Evolutionary conservation across 2,113 vertebrate genomes (phyloP).

Genomic region (Sapayoa aenigma): DNA sequence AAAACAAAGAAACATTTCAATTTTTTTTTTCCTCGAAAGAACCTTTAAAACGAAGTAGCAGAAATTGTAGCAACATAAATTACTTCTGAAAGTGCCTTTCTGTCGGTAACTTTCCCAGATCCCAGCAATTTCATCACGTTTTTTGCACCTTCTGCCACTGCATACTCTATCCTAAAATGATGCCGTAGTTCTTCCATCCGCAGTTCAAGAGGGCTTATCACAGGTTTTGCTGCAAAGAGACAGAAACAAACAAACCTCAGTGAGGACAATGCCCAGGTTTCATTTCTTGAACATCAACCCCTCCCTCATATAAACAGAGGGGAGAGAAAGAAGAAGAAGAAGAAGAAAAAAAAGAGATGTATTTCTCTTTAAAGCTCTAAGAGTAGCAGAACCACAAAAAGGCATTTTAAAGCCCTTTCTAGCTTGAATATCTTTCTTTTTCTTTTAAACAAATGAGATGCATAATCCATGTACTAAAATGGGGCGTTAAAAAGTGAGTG

Average conservation of each 20-base stretch:
- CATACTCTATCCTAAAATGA: conserved; percentile 97
- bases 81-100: conserved; percentile 96
- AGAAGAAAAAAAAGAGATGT: too few species aligned
- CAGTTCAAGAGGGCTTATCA: conserved; percentile 96
- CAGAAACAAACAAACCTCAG: conserved; percentile 16
- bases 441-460: not conserved
- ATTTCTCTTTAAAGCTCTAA: not conserved
- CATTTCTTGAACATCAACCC: not conserved
- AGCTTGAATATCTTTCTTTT: not conserved
- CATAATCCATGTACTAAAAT: not conserved
- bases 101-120: conserved; percentile 94
- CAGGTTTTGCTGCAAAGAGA: conserved; percentile 86
- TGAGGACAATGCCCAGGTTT: not conserved
- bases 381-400: not conserved
- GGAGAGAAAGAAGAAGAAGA: not conserved
- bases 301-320: not conserved
- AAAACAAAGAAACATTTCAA: not conserved
- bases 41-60: conserved; percentile 26
- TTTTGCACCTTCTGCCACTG: conserved; percentile 97
- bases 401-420: not conserved
- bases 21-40: not conserved
- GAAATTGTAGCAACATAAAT: conserved; percentile 12
- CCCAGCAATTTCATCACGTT: conserved; percentile 98
- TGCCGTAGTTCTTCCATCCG: conserved; percentile 97
- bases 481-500: not conserved